phyloP scores from a whole-genome alignment of 2,888 invertebrate genomes.

The Clistopyga incitator region DNA sequence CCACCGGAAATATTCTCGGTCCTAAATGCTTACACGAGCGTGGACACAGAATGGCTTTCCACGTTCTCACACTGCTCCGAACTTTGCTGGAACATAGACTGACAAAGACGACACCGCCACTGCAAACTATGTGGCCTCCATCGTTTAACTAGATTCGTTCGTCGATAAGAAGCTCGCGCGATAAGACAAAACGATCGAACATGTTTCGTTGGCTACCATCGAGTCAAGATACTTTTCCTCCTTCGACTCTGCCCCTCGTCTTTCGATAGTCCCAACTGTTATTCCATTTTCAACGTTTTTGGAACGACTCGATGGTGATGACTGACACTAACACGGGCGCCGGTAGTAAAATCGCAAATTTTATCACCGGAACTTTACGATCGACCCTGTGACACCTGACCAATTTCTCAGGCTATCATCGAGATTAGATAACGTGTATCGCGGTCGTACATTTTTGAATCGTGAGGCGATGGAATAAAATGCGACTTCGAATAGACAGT shows the following conservation, averaged over 20 bases:
- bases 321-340: conserved; percentile 22
- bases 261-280: conserved; percentile 14
- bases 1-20: conserved; percentile 75
- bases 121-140: conserved; percentile 40
- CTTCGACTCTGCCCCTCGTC: conserved; percentile 2
- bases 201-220: conserved; percentile 30
- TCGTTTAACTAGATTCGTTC: conserved; percentile 57
- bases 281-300: conserved; percentile 10
- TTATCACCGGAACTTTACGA: conserved; percentile 19
- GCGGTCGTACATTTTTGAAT: background rate
- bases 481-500: background rate
- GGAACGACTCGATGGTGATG: conserved; percentile 1
- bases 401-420: conserved; percentile 22
- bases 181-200: conserved; percentile 56
- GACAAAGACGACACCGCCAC: conserved; percentile 70
- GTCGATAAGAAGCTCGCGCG: conserved; percentile 55
- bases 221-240: conserved; percentile 14
- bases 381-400: conserved; percentile 33
- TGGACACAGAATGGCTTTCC: conserved; percentile 40
- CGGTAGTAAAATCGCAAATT: conserved; percentile 18
- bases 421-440: conserved; percentile 43
- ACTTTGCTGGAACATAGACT: conserved; percentile 55
- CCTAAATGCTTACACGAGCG: conserved; percentile 72
- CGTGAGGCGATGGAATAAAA: conserved; percentile 33
- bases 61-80: conserved; percentile 12